Evolutionary conservation across 2,888 invertebrate genomes (phyloP).

Genomic region (Latheticus oryzae): DNA sequence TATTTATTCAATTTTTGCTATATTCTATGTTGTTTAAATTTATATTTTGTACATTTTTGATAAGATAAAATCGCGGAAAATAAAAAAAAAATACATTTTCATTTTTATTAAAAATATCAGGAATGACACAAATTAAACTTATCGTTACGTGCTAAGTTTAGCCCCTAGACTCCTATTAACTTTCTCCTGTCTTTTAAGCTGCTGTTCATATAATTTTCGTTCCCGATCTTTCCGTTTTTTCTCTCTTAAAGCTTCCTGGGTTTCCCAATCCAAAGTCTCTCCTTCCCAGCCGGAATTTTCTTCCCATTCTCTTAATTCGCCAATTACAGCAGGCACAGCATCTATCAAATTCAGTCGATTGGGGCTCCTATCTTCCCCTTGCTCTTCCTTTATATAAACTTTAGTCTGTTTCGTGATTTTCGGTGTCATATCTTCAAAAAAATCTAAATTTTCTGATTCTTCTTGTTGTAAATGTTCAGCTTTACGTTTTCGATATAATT

Average conservation of each 20-base stretch:
- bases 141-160: conserved; percentile 53
- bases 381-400: conserved; percentile 66
- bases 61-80: too few relatives aligned
- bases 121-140: conserved; percentile 9
- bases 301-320: conserved; percentile 63
- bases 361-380: conserved; percentile 49
- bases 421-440: conserved; percentile 74
- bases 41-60: conserved; percentile 55
- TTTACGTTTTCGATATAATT: conserved; percentile 71
- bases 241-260: conserved; percentile 58
- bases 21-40: conserved; percentile 52
- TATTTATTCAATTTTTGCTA: conserved; percentile 53
- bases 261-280: conserved; percentile 58
- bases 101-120: too few relatives aligned
- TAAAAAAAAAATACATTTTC: background rate
- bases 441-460: conserved; percentile 66
- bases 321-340: conserved; percentile 41
- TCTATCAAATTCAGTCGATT: conserved; percentile 54
- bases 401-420: conserved; percentile 72
- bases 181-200: conserved; percentile 60
- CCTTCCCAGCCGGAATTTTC: conserved; percentile 62
- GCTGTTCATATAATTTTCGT: conserved; percentile 58
- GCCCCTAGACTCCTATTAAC: conserved; percentile 53
- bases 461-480: conserved; percentile 62
- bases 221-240: conserved; percentile 61